Evolutionary conservation across 2,797 vertebrate species (phyloP).

Genomic region (Ibycter americanus): DNA sequence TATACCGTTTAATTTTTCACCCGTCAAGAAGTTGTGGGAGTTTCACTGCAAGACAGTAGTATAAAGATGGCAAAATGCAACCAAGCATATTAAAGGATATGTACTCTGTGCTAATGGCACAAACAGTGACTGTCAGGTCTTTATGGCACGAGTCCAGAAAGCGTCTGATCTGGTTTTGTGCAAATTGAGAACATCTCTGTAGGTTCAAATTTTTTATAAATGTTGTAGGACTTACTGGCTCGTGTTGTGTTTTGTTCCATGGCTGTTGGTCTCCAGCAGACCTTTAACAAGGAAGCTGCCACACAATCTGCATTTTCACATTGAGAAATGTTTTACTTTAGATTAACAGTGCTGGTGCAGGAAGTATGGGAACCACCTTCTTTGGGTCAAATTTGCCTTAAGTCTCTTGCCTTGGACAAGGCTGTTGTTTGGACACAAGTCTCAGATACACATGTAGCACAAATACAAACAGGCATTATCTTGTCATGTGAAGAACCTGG

Average conservation of each 20-base stretch:
- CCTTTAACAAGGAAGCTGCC: background rate
- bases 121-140: background rate
- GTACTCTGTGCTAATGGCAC: background rate
- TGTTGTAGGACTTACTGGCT: background rate
- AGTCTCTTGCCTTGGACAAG: background rate
- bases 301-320: accelerated
- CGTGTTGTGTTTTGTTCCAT: background rate
- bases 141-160: background rate
- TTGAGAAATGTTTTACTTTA: background rate
- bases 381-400: background rate
- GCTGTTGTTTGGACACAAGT: background rate
- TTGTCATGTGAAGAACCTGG: background rate
- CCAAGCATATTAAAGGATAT: background rate
- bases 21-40: background rate
- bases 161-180: background rate
- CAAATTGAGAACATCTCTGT: background rate
- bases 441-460: background rate
- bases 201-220: background rate
- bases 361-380: background rate
- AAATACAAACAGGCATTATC: too few relatives aligned
- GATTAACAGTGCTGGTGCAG: background rate
- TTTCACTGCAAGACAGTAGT: background rate
- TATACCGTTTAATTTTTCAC: slow-evolving; percentile 55
- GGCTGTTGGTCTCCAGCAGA: background rate
- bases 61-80: background rate